phyloP scores from a whole-genome alignment of 1,140 invertebrate genomes.

The Brachionus manjavacas region DNA sequence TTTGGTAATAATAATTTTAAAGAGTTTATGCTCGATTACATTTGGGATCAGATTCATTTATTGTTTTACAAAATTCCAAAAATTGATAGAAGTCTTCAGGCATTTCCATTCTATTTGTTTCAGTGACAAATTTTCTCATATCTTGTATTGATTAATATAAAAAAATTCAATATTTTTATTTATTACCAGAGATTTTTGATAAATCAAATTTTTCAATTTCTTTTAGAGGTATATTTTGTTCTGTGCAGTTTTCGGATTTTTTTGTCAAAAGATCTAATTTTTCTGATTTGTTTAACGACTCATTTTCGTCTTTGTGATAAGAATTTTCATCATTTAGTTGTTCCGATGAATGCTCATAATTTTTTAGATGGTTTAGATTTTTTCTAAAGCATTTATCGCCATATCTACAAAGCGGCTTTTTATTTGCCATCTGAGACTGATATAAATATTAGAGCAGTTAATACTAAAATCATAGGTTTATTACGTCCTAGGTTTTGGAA shows the following conservation, averaged over 20 bases:
- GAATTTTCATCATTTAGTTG: slow-evolving; percentile 43
- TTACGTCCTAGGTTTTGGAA: not conserved
- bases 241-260: not conserved
- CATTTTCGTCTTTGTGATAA: slow-evolving; percentile 37
- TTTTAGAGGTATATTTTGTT: not conserved
- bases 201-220: not conserved
- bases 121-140: slow-evolving; percentile 40
- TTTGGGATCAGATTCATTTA: slow-evolving; percentile 63
- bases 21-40: slow-evolving; percentile 48
- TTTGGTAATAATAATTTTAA: not conserved
- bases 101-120: slow-evolving; percentile 67
- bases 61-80: slow-evolving; percentile 70
- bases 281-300: not conserved
- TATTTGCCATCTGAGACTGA: not conserved
- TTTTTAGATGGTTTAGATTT: slow-evolving; percentile 69
- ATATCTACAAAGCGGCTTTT: slow-evolving; percentile 66
- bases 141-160: not conserved
- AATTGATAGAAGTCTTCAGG: slow-evolving; percentile 80
- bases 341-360: slow-evolving; percentile 68
- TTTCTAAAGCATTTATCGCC: slow-evolving; percentile 75
- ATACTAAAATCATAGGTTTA: not conserved
- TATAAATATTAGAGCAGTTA: not conserved
- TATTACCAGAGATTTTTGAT: not conserved
- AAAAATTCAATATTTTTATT: not conserved
- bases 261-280: slow-evolving; percentile 14